Base-by-base conservation (phyloP, 2,888 invertebrate species). In the Bruchidius siliquastri region DNA sequence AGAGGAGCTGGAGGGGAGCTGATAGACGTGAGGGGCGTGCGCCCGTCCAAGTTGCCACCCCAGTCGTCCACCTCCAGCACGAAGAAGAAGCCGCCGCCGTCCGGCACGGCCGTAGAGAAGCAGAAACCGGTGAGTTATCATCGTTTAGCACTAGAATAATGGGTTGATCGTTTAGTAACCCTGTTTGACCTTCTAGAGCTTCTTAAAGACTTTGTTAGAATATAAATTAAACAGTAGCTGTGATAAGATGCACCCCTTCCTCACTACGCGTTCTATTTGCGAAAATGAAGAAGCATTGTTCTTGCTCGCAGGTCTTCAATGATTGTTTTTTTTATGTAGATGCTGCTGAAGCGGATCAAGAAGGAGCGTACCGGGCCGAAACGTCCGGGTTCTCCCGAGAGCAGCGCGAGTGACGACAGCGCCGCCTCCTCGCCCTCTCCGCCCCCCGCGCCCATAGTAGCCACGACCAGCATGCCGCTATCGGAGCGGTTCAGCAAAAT, bases 401-500 rank as follows among this genome's bases (percentile, higher is more conserved):
- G 91, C 0, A 90, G 91, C 0, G 89, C 89, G 13, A 90, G 91
- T 49, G 91, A 91, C 79, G 89, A 90, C 75, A 89, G 89, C 77
- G 88, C 88, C 26, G 90, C 89, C 78, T 88, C 88, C 32, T 90
- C 89, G 78, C 88, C 89, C 0, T 90, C 90, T 3, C 88, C 89
- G 1, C 90, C 90, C 3, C 84, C 90, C 67, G 90, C 91, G 0
- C 91, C 91, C 22, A 90, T 91, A 71, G 91, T 90, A 22, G 89
- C 90, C 3, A 89, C 90, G 0, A 90, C 90, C 67, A 86, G 86
- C 10, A 87, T 96, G 82, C 95, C 95, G 0, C 88, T 96, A 20
- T 96, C 95, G 0, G 96, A 96, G 86, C 90, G 94, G 22, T 96
- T 96, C 87, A 96, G 96, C 77, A 96, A 96, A 88, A 95, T 96